Base-by-base conservation (phyloP, 2,888 invertebrate genomes). In the Amphipyra tragopoginis region DNA sequence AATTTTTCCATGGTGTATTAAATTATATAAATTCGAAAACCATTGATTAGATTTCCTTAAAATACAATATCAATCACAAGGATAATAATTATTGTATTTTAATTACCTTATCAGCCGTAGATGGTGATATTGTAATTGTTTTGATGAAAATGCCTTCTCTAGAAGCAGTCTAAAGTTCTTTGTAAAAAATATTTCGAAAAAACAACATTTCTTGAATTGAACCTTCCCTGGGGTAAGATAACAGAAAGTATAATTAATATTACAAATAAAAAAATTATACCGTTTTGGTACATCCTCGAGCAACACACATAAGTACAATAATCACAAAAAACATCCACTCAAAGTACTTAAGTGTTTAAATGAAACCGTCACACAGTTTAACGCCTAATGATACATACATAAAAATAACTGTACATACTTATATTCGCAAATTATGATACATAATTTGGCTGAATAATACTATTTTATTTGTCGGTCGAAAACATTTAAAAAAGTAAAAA, bases 271-370 rank as follows among this genome's bases (percentile, higher is more conserved):
- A 59, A 49, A 49, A 39, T 33, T 43, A 69, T 76, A 77, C 75
- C 72, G 15, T 57, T 57, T 36, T 51, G 69, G 68, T 77, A 79
- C 51, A 68, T 34, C 68, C 45, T 55, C 63, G 85, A 89, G 84
- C 86, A 88, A 88, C 72, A 79, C 82, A 57, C 75, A 88, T 93
- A 92, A 92, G 93, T 93, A 93, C 91, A 88, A 87, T 81, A 89
- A 92, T 91, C 90, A 92, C 91, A 88, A 87, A 87, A 78, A 66
- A 55, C 85, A 86, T 81, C 68, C 86, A 87, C 79, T 77, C 83
- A 63, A 63, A 48, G 44, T 64, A 76, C 67, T 36, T 59, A 44
- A 55, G 60, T 65, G 58, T 70, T 62, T 61, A 59, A 76, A 62
- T 40, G 44, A 54, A 75, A 80, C 78, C 78, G 75, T 80, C 69